These are phyloP conservation scores for Dasyurus viverrinus DNA, from an alignment of 2,113 vertebrate genomes.

Conservation along the genomic window DNA sequence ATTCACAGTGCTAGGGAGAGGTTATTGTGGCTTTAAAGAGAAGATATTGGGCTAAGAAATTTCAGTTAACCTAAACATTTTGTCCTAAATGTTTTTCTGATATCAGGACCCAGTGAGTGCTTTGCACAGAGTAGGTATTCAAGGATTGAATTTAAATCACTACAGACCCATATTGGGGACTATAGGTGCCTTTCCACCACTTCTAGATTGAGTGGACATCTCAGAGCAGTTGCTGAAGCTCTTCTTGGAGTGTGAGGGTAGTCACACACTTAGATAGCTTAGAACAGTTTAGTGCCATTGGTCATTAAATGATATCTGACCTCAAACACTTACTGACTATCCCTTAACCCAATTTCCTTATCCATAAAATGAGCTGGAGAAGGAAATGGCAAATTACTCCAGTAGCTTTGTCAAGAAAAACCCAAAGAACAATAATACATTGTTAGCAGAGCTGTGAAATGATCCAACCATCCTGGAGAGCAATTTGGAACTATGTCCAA, in stretches of 20 bases:
- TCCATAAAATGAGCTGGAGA: background rate
- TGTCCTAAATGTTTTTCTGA: background rate
- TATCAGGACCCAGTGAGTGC: background rate
- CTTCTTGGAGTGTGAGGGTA: background rate
- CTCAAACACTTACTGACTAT: background rate
- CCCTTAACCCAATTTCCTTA: background rate
- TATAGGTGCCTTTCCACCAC: background rate
- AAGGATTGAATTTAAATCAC: background rate
- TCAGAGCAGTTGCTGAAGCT: background rate
- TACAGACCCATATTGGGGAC: background rate
- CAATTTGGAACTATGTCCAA: too few species aligned
- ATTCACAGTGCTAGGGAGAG: background rate
- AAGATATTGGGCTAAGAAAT: background rate
- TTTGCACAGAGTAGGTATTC: background rate
- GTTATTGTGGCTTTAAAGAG: background rate
- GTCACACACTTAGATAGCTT: background rate
- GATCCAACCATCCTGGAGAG: too few species aligned
- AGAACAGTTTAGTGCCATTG: background rate
- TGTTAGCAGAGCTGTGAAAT: too few species aligned
- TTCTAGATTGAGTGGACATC: background rate
- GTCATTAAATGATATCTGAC: background rate
- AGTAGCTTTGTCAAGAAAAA: background rate
- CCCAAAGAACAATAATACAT: background rate
- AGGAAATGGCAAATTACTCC: background rate
- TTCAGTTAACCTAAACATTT: slow-evolving; percentile 1